Conservation (phyloP, 1,140 invertebrate species). For the Drosophila guanche region DNA sequence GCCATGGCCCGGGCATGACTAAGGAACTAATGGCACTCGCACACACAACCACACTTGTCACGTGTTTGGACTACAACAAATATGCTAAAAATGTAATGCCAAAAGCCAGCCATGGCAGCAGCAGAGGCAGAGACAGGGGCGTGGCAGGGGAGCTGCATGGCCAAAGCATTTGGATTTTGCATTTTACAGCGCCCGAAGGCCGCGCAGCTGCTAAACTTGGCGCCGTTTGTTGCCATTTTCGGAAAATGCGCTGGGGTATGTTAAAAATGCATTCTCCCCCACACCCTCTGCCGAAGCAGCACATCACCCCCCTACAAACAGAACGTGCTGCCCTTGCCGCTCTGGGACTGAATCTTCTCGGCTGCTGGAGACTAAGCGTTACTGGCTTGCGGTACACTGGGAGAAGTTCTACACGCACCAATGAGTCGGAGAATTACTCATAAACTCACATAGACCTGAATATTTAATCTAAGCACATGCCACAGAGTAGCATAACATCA, state of each 20-base stretch:
- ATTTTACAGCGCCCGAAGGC: conserved; percentile 64
- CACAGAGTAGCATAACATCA: no score
- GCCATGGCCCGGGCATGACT: conserved; percentile 64
- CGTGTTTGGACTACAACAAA: conserved; percentile 80
- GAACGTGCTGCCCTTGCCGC: conserved; percentile 22
- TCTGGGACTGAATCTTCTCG: no score
- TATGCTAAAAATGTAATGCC: conserved; percentile 80
- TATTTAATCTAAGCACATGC: no score
- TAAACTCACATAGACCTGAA: no score
- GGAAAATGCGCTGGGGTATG: conserved; percentile 73
- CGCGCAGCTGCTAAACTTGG: conserved; percentile 79
- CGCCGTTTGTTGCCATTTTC: conserved; percentile 80
- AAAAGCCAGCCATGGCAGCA: conserved; percentile 51
- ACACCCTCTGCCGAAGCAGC: background rate
- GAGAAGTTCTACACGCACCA: no score
- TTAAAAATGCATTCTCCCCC: conserved; percentile 72
- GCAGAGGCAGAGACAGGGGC: background rate
- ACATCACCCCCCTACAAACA: conserved; percentile 6
- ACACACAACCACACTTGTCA: conserved; percentile 51
- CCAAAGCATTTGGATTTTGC: conserved; percentile 53
- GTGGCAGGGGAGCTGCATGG: no score
- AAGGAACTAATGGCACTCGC: conserved; percentile 71
- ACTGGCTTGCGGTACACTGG: conserved; percentile 22
- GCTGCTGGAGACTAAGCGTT: conserved; percentile 25
- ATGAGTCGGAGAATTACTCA: no score